These are phyloP conservation scores for Lasioglossum malachurum DNA, from an alignment of 2,888 invertebrate species.

Conservation along the genomic window DNA sequence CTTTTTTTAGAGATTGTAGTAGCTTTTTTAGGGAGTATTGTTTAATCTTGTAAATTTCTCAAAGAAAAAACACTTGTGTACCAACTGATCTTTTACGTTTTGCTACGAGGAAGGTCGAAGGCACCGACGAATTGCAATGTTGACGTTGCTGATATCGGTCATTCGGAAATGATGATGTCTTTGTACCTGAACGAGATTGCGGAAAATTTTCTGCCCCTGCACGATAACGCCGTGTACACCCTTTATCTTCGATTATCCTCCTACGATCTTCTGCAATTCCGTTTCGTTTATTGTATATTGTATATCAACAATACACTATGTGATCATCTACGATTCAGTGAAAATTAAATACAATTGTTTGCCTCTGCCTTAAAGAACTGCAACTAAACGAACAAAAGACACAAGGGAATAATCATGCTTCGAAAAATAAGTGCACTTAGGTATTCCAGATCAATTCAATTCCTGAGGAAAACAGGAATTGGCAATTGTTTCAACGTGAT, in stretches of 20 bases:
- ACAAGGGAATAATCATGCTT: too few relatives aligned
- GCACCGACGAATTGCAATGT: conserved; percentile 10
- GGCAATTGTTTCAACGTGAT: neutral
- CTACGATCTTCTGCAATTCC: conserved; percentile 9
- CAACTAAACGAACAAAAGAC: neutral
- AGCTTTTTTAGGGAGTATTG: too few relatives aligned
- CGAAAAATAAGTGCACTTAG: too few relatives aligned
- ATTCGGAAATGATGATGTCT: neutral
- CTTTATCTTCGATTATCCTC: conserved; percentile 21
- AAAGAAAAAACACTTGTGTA: neutral
- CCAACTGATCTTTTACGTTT: neutral
- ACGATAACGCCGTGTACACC: conserved; percentile 20
- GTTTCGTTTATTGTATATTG: neutral
- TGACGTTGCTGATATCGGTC: conserved; percentile 4
- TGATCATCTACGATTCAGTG: neutral
- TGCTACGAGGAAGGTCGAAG: neutral
- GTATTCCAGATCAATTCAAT: too few relatives aligned
- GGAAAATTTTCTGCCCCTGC: conserved; percentile 31
- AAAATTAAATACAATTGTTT: neutral
- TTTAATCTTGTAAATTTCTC: neutral
- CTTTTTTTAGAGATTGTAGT: neutral
- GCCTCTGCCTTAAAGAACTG: neutral
- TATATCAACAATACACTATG: neutral
- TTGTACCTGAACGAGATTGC: conserved; percentile 3
- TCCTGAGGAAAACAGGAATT: neutral